Evolutionary conservation across 2,113 vertebrate genomes (phyloP).

Genomic region (Tiliqua scincoides): DNA sequence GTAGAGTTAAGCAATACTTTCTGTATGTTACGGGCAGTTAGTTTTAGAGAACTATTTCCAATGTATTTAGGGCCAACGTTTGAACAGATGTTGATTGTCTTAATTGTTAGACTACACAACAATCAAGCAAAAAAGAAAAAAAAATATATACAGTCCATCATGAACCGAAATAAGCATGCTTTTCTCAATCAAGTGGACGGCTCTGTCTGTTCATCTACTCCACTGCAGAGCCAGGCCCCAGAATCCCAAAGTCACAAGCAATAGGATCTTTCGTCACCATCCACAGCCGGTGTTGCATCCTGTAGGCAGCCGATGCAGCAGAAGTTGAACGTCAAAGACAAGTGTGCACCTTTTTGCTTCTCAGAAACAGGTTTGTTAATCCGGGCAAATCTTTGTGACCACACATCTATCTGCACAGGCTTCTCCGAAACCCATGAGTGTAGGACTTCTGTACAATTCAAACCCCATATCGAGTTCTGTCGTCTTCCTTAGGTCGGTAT

Average conservation of each 20-base stretch:
- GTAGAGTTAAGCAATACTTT: neutral
- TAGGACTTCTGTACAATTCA: neutral
- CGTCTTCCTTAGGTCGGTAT: neutral
- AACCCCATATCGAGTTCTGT: neutral
- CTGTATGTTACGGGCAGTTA: neutral
- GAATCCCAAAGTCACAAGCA: neutral
- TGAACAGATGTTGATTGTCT: conserved; percentile 20
- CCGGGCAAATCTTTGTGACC: neutral
- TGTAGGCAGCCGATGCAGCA: neutral
- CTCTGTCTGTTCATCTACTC: neutral
- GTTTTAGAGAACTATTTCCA: neutral
- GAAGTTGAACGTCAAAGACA: neutral
- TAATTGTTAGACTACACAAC: neutral
- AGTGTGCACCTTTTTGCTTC: neutral
- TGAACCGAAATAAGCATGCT: neutral
- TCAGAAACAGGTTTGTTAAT: conserved; percentile 21
- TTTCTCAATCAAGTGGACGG: neutral
- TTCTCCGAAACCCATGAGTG: neutral
- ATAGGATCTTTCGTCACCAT: neutral
- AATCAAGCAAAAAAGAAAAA: neutral
- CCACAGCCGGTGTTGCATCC: neutral
- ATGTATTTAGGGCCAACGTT: conserved; percentile 8
- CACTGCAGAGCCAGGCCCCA: neutral
- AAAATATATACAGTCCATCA: neutral
- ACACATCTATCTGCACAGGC: neutral